phyloP scores from a whole-genome alignment of 2,888 invertebrate genomes.

The Agapetus fuscipes region DNA sequence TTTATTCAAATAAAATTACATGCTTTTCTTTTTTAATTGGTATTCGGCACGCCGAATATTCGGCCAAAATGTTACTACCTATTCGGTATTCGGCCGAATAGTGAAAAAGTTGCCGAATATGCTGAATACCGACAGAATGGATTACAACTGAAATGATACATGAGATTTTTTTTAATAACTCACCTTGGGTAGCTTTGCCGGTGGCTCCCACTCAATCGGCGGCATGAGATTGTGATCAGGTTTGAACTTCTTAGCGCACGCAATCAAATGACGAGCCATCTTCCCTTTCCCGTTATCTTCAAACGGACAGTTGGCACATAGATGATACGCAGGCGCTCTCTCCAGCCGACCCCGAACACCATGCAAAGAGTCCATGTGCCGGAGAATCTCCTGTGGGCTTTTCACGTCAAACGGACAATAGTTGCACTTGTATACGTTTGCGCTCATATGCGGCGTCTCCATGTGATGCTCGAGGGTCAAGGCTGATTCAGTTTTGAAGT shows the following conservation, averaged over 20 bases:
- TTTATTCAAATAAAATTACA: too few relatives aligned
- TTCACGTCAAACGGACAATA: slow-evolving; percentile 71
- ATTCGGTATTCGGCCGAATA: too few relatives aligned
- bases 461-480: slow-evolving; percentile 78
- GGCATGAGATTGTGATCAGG: slow-evolving; percentile 80
- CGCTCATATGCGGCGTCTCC: slow-evolving; percentile 86
- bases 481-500: slow-evolving; percentile 79
- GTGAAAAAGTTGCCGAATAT: too few relatives aligned
- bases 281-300: slow-evolving; percentile 91
- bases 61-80: too few relatives aligned
- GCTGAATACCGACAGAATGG: too few relatives aligned
- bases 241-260: slow-evolving; percentile 84
- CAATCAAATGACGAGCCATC: slow-evolving; percentile 75
- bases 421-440: slow-evolving; percentile 77
- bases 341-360: slow-evolving; percentile 75
- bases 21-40: too few relatives aligned
- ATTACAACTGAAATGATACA: too few relatives aligned
- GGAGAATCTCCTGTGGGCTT: slow-evolving; percentile 81
- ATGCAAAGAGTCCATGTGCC: slow-evolving; percentile 88
- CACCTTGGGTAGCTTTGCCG: slow-evolving; percentile 82
- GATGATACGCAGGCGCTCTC: slow-evolving; percentile 77
- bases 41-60: too few relatives aligned
- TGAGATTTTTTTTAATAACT: too few relatives aligned
- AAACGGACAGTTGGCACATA: slow-evolving; percentile 88
- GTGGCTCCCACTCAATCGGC: slow-evolving; percentile 85